phyloP scores from a whole-genome alignment of 2,113 vertebrate genomes.

The Turnix velox region DNA sequence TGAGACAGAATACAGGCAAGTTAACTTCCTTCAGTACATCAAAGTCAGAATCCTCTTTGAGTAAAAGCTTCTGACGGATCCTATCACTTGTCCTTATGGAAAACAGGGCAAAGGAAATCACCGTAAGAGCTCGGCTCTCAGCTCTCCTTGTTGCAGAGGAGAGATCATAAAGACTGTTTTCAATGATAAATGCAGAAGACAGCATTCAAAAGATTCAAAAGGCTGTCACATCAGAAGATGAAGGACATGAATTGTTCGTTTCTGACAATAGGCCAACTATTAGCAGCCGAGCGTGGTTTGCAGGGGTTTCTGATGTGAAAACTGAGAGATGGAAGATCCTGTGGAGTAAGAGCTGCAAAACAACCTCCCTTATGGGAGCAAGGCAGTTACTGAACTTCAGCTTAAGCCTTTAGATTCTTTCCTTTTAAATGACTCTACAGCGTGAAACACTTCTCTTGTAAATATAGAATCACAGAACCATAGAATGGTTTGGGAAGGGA shows the following conservation, averaged over 20 bases:
- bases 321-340: not conserved
- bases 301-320: conserved; percentile 27
- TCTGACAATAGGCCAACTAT: conserved; percentile 39
- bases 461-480: too few relatives aligned
- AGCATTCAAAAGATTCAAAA: conserved; percentile 36
- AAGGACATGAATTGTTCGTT: conserved; percentile 18
- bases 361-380: not conserved
- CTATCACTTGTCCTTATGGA: not conserved
- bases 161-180: conserved; percentile 43
- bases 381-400: not conserved
- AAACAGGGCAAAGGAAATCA: conserved; percentile 29
- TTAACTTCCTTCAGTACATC: conserved; percentile 26
- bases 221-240: conserved; percentile 36
- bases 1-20: conserved; percentile 12
- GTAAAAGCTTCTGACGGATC: not conserved
- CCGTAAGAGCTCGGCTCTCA: conserved; percentile 3
- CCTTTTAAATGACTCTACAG: not conserved
- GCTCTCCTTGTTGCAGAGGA: not conserved
- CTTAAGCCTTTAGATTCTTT: not conserved
- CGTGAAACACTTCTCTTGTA: too few relatives aligned
- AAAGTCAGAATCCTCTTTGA: conserved; percentile 28
- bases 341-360: conserved; percentile 5
- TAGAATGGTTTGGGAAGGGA: too few relatives aligned
- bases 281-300: conserved; percentile 18
- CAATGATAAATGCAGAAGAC: conserved; percentile 44